Percentiles rank a stretch among this genome's conserved stretches.
Conservation (phyloP, 1,140 invertebrate species). For the Dreissena rostriformis region DNA sequence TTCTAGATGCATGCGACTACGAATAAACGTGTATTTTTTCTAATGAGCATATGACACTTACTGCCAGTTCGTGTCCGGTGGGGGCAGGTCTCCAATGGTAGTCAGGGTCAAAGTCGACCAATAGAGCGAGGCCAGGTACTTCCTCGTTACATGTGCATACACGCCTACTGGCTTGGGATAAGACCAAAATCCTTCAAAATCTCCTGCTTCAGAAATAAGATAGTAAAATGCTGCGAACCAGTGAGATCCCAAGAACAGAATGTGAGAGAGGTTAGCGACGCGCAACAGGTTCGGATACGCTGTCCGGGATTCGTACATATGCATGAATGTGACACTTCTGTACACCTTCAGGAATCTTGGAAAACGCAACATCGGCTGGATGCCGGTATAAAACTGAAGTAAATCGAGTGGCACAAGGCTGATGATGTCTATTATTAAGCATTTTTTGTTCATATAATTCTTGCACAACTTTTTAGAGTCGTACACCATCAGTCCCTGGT, state of each 20-base stretch:
- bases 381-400: constrained; percentile 84
- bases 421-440: constrained; percentile 92
- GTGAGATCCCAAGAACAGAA: constrained; percentile 95
- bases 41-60: constrained; percentile 85
- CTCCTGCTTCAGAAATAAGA: constrained; percentile 94
- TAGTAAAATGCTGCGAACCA: constrained; percentile 99
- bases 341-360: constrained; percentile 88
- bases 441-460: constrained; percentile 92
- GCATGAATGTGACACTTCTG: constrained; percentile 95
- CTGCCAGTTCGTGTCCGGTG: constrained; percentile 97
- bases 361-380: constrained; percentile 81
- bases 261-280: constrained; percentile 97
- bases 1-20: too few relatives aligned
- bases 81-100: constrained; percentile 95
- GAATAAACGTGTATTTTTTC: too few relatives aligned
- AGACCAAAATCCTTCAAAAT: constrained; percentile 95
- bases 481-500: constrained; percentile 97
- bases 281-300: constrained; percentile 98
- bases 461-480: constrained; percentile 93
- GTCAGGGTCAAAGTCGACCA: constrained; percentile 99
- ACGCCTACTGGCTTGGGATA: constrained; percentile 89
- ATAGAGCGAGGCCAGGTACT: constrained; percentile 96
- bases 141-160: constrained; percentile 92
- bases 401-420: constrained; percentile 93
- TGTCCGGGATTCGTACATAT: constrained; percentile 97